Conservation (phyloP, 1,140 invertebrate species). For the Macrostomum lignano region DNA sequence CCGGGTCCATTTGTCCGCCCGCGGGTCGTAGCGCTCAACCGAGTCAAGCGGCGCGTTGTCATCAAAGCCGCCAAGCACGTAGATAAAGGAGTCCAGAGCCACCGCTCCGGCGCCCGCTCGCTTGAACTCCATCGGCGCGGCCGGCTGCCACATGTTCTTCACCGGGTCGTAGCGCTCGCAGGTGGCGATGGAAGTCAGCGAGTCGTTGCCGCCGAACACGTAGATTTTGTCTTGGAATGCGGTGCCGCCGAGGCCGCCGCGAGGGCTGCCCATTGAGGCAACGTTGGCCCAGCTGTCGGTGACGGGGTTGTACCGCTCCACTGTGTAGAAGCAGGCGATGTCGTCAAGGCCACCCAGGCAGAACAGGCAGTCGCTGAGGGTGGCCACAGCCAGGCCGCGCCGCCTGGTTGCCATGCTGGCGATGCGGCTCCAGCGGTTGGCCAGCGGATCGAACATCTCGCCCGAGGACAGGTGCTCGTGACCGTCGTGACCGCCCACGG, state of each 20-base stretch:
- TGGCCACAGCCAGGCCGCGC: slow-evolving; percentile 24
- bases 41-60: slow-evolving; percentile 40
- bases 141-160: too few relatives aligned
- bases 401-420: slow-evolving; percentile 21
- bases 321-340: slow-evolving; percentile 19
- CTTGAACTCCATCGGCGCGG: too few relatives aligned
- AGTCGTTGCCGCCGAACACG: slow-evolving; percentile 56
- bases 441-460: slow-evolving; percentile 22
- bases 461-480: slow-evolving; percentile 20
- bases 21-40: slow-evolving; percentile 32
- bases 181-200: slow-evolving; percentile 38
- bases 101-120: too few relatives aligned
- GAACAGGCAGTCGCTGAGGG: slow-evolving; percentile 24
- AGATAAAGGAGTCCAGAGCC: slow-evolving; percentile 30
- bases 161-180: slow-evolving; percentile 44
- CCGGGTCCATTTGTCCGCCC: slow-evolving; percentile 39
- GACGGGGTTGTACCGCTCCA: slow-evolving; percentile 21
- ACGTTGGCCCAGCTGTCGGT: slow-evolving; percentile 22
- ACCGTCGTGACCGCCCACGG: slow-evolving; percentile 26
- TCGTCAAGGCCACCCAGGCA: slow-evolving; percentile 26
- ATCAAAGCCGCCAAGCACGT: slow-evolving; percentile 55
- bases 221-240: slow-evolving; percentile 20
- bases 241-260: slow-evolving; percentile 27
- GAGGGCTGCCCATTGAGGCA: slow-evolving; percentile 21
- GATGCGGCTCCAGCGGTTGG: slow-evolving; percentile 19